Percentiles rank a stretch among this genome's conserved stretches.
These are phyloP conservation scores for Phocoena phocoena DNA, from an alignment of 2,113 vertebrate genomes.

Conservation along the genomic window DNA sequence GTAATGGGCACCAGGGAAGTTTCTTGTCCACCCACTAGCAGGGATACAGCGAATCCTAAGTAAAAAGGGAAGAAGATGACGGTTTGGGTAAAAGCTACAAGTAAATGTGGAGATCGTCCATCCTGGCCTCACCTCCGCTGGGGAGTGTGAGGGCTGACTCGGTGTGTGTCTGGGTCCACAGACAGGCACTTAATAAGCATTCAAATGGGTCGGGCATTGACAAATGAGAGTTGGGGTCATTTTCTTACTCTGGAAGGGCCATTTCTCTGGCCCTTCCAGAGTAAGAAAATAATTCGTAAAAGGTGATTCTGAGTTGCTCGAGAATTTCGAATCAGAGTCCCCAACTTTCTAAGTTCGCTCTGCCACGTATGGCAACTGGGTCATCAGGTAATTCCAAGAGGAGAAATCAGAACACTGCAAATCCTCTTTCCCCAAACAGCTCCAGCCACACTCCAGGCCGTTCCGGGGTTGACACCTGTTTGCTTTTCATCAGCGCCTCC, in stretches of 20 bases:
- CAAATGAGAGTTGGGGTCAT: neutral
- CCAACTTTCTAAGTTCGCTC: neutral
- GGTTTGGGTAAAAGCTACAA: neutral
- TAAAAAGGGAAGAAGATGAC: neutral
- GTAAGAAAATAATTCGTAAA: neutral
- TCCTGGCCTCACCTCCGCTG: neutral
- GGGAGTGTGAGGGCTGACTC: neutral
- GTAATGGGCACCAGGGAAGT: neutral
- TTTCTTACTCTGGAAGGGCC: neutral
- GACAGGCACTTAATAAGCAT: neutral
- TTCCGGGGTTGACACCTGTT: neutral
- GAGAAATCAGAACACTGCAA: neutral
- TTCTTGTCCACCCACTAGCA: neutral
- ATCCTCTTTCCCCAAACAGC: neutral
- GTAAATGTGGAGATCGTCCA: neutral
- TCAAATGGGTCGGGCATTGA: neutral
- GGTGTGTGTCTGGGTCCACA: neutral
- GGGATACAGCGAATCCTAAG: neutral
- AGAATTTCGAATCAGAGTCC: neutral
- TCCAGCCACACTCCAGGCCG: neutral
- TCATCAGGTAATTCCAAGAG: slow-evolving; percentile 15
- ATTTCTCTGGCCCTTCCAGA: neutral
- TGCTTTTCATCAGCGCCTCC: neutral
- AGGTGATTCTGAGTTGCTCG: neutral
- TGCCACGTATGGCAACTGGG: neutral